Evolutionary conservation across 2,888 invertebrate species (phyloP).

Genomic region (Ennomos erosarius): DNA sequence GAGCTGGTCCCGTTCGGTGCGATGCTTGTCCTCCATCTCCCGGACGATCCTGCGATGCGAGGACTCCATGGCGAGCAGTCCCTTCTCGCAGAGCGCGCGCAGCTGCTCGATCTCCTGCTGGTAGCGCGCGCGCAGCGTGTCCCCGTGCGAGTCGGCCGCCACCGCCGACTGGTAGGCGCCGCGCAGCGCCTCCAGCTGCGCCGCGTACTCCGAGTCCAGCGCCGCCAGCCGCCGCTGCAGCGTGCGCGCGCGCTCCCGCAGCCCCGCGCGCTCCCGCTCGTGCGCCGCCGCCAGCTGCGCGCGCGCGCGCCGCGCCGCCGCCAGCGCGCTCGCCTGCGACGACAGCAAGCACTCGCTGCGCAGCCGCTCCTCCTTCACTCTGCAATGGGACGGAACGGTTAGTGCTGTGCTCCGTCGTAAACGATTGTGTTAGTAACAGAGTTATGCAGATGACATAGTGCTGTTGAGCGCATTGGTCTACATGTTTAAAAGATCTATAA

Average conservation of each 20-base stretch:
- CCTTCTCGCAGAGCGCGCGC: constrained; percentile 94
- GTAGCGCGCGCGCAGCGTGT: constrained; percentile 89
- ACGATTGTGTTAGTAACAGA: too few relatives aligned
- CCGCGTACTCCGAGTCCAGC: constrained; percentile 92
- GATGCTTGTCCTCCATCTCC: constrained; percentile 95
- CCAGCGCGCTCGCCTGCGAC: constrained; percentile 74
- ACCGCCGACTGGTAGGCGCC: constrained; percentile 89
- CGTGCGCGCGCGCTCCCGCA: constrained; percentile 89
- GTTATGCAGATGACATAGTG: too few relatives aligned
- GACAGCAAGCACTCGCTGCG: constrained; percentile 74
- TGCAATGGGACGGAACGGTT: constrained; percentile 32
- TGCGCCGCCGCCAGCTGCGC: constrained; percentile 76
- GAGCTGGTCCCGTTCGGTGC: constrained; percentile 92
- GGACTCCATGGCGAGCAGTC: constrained; percentile 95
- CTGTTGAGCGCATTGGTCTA: too few relatives aligned
- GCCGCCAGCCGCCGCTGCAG: constrained; percentile 90
- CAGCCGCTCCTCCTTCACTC: constrained; percentile 69
- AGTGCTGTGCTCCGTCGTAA: too few relatives aligned
- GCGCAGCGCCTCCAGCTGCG: constrained; percentile 92
- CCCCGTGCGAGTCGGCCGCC: constrained; percentile 85
- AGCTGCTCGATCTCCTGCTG: constrained; percentile 95
- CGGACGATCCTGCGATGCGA: constrained; percentile 94
- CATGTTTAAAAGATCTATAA: too few relatives aligned
- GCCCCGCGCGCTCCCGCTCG: constrained; percentile 85
- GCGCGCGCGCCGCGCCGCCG: constrained; percentile 76